Percentiles rank a stretch among this genome's conserved stretches.
Conservation (phyloP, 2,113 vertebrate species). For the Fulica atra region DNA sequence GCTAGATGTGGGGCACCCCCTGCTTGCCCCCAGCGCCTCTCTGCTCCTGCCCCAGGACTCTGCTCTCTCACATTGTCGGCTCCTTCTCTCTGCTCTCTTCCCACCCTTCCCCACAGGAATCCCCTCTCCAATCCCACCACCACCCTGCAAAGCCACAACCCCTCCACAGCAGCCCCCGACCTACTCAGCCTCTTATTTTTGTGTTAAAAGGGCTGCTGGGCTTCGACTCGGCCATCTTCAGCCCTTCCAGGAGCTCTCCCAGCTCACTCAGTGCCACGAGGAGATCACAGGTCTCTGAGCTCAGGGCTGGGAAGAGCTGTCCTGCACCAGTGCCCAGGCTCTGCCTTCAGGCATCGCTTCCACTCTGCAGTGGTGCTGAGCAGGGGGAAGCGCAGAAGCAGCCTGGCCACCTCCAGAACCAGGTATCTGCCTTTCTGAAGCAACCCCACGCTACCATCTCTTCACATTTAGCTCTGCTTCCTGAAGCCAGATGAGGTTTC, state of each 20-base stretch:
- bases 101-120: not conserved
- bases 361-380: not conserved
- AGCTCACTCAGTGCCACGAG: not conserved
- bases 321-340: not conserved
- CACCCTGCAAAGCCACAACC: not conserved
- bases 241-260: not conserved
- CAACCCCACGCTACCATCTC: not conserved
- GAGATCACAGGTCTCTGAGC: accelerated
- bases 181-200: not conserved
- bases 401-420: not conserved
- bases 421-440: not conserved
- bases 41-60: not conserved
- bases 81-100: not conserved
- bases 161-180: not conserved
- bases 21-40: not conserved
- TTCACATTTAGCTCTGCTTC: not conserved
- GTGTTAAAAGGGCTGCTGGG: not conserved
- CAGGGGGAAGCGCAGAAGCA: not conserved
- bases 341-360: not conserved
- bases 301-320: not conserved
- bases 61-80: not conserved
- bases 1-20: not conserved
- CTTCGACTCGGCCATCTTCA: not conserved
- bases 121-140: not conserved
- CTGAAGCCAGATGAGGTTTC: not conserved